Evolutionary conservation across 1,140 invertebrate genomes (phyloP), one percentile per base, ranked within the genome.

Genomic region (Heterodera carotae): DNA sequence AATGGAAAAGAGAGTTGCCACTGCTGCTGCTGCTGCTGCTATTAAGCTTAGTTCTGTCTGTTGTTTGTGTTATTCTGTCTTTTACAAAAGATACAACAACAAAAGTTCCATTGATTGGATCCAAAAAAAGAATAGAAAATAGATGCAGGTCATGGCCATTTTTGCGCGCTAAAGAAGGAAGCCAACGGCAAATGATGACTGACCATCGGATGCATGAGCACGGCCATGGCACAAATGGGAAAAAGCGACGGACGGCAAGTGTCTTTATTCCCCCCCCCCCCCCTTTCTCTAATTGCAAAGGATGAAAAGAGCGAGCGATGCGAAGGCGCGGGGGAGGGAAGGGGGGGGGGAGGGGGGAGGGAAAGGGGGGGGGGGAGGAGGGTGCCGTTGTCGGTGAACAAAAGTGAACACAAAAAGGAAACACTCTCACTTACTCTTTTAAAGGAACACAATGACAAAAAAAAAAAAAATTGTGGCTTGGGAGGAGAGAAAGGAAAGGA

Each of bases 371-470:
- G 29, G 67, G 48, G 48, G 33, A 15, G 18, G 34, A 31, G 59
- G 22, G 33, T 71, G 48, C 53, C 25, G 68, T 12, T 56, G 36
- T 31, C 48, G 34, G 67, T 31, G 36, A 33, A 71, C 69, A 59
- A 56, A 71, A 59, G 59, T 53, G 48, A 53, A 53, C 48, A 53
- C 48, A 22, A 22, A 53, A 53, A 53, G 48, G 48, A 53, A 53
- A 53, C 48, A 53, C 48, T 53, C 12, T 53, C 48, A 18, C 48
- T 53, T 53, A 53, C 48, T 53, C 48, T 53, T 53, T 53, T 18
- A 53, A 43, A 43, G 39, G 39, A 43, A 43, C 39, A n/a, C n/a
- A 43, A 43, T 43, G 39, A 43, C 39, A 43, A 43, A 43, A 43
- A 43, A 43, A 43, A 43, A 43, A 12, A 43, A 12, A 43, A 43